These are phyloP conservation scores for Caenorhabditis panamensis DNA, from an alignment of 2,888 invertebrate genomes.

Conservation along the genomic window DNA sequence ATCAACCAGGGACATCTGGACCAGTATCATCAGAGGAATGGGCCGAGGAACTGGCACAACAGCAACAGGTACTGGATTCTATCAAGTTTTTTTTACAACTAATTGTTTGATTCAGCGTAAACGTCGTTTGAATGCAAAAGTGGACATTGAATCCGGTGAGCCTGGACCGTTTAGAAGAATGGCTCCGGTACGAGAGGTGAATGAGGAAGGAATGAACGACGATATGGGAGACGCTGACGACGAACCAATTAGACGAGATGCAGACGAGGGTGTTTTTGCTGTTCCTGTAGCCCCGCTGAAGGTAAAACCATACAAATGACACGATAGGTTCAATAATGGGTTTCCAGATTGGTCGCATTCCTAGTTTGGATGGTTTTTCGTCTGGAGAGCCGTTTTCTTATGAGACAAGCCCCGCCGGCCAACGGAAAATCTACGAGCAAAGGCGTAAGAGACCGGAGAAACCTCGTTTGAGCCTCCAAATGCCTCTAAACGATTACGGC, in stretches of 20 bases:
- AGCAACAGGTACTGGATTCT: background rate
- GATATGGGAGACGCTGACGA: conserved; percentile 4
- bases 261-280: background rate
- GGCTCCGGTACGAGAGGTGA: background rate
- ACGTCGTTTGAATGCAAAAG: background rate
- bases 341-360: background rate
- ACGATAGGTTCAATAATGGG: no score
- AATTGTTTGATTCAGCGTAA: background rate
- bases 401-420: background rate
- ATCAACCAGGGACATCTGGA: background rate
- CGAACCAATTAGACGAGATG: background rate
- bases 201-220: background rate
- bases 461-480: background rate
- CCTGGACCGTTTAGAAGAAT: background rate
- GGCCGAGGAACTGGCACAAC: background rate
- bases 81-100: no score
- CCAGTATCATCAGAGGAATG: background rate
- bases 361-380: no score
- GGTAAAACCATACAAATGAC: background rate
- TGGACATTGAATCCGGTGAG: conserved; percentile 1
- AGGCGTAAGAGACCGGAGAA: background rate
- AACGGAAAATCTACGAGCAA: background rate
- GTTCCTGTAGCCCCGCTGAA: background rate
- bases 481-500: background rate
- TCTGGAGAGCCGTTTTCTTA: background rate